These are phyloP conservation scores for Epinephelus awoara DNA, from an alignment of 2,797 vertebrate species.

Conservation along the genomic window DNA sequence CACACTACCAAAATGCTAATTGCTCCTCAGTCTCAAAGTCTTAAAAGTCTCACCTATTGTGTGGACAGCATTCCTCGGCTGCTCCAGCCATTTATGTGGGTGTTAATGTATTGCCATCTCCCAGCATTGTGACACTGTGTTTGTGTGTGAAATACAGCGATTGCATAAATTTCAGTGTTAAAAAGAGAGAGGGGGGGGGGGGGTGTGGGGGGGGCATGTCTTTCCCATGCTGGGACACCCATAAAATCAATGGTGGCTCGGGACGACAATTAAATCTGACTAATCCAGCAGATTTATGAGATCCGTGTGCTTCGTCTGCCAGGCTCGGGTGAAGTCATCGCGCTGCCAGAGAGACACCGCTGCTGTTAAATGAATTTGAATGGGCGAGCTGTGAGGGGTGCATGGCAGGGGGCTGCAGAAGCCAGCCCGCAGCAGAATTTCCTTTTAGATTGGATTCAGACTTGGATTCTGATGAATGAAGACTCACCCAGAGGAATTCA, in stretches of 20 bases:
- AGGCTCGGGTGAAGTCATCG: conserved; percentile 74
- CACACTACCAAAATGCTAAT: conserved; percentile 78
- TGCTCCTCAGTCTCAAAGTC: conserved; percentile 75
- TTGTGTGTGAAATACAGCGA: conserved; percentile 80
- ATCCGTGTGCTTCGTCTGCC: conserved; percentile 69
- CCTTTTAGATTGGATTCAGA: conserved; percentile 65
- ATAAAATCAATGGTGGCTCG: conserved; percentile 79
- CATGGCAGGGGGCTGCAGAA: conserved; percentile 68
- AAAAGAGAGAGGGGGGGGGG: conserved; percentile 31
- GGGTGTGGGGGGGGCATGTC: conserved; percentile 41
- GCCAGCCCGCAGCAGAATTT: conserved; percentile 63
- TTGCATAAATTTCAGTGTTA: conserved; percentile 81
- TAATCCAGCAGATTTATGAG: conserved; percentile 84
- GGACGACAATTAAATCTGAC: conserved; percentile 80
- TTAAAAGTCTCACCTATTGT: conserved; percentile 83
- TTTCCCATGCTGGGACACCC: conserved; percentile 76
- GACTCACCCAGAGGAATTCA: conserved; percentile 65
- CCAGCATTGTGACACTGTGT: conserved; percentile 72
- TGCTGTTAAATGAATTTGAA: conserved; percentile 75
- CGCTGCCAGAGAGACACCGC: conserved; percentile 69
- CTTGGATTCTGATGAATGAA: conserved; percentile 76
- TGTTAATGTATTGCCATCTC: conserved; percentile 88
- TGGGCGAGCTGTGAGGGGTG: conserved; percentile 65
- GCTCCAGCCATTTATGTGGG: conserved; percentile 79
- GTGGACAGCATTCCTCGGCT: conserved; percentile 75